These are phyloP conservation scores for Malurus cyaneus DNA, from an alignment of 2,113 vertebrate genomes.

Conservation along the genomic window DNA sequence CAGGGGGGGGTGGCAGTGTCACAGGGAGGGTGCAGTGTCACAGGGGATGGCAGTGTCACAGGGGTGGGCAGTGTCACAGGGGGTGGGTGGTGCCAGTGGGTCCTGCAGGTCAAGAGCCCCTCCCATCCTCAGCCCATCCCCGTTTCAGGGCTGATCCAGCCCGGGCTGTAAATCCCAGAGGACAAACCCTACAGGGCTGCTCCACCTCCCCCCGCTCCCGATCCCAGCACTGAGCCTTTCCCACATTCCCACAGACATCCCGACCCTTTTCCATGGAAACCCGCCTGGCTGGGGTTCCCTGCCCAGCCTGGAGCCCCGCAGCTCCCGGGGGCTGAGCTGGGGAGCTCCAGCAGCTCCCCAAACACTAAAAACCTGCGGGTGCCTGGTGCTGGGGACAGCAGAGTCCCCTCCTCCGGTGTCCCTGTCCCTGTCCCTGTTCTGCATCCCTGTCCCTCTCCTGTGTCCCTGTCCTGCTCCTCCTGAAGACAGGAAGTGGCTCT, in stretches of 20 bases:
- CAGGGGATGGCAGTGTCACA: too few relatives aligned
- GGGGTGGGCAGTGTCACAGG: too few relatives aligned
- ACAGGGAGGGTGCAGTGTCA: too few relatives aligned
- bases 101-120: neutral
- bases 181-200: fast-evolving
- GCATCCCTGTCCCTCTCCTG: neutral
- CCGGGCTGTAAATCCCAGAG: neutral
- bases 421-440: neutral
- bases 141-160: neutral
- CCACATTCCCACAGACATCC: neutral
- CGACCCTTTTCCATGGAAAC: neutral
- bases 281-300: too few relatives aligned
- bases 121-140: too few relatives aligned
- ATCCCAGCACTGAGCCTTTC: neutral
- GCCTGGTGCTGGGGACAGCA: neutral
- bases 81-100: too few relatives aligned
- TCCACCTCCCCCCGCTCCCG: neutral
- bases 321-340: neutral
- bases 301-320: neutral
- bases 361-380: neutral
- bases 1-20: too few relatives aligned
- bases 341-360: neutral
- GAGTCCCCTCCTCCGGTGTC: too few relatives aligned
- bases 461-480: too few relatives aligned
- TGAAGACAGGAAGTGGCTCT: neutral